Evolutionary conservation across 2,797 vertebrate genomes (phyloP).

Genomic region (Syndactyla subalaris): DNA sequence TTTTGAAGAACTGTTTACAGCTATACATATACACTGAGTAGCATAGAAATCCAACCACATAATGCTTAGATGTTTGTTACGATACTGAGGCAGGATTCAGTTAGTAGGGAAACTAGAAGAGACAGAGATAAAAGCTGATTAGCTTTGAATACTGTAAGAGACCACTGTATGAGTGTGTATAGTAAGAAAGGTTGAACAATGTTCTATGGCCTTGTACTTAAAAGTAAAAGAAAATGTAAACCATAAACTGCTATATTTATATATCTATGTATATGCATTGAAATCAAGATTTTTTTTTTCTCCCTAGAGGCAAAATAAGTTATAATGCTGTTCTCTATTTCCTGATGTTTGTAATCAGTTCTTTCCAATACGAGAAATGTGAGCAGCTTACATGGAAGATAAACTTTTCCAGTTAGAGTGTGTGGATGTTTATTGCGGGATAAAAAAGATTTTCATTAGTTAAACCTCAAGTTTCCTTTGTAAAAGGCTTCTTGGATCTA

Average conservation of each 20-base stretch:
- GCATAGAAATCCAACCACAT: neutral
- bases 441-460: neutral
- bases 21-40: neutral
- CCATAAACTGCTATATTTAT: neutral
- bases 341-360: neutral
- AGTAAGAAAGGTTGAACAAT: neutral
- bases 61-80: neutral
- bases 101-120: neutral
- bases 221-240: neutral
- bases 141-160: neutral
- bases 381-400: neutral
- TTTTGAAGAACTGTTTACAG: neutral
- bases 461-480: neutral
- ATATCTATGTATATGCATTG: neutral
- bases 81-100: neutral
- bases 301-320: neutral
- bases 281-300: neutral
- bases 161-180: rapidly evolving
- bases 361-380: neutral
- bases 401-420: neutral
- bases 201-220: neutral
- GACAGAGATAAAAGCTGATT: neutral
- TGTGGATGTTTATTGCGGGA: neutral
- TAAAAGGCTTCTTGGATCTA: neutral
- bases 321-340: neutral